Base-by-base conservation (phyloP, 2,113 vertebrate genomes). In the Archilochus colubris region DNA sequence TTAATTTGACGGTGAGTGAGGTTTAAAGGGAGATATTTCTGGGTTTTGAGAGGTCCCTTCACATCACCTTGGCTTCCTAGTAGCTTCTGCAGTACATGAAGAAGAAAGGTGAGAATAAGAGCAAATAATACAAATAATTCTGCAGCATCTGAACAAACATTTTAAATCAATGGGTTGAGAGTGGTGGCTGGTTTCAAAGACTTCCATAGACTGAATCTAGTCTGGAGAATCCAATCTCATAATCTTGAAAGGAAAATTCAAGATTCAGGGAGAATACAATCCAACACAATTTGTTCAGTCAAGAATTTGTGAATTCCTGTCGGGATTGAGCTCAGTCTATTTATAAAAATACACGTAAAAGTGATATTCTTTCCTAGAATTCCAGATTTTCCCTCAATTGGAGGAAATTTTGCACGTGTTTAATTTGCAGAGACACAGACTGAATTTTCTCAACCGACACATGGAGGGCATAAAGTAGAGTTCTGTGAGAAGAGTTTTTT, bases 221-320 rank as follows among this genome's bases (percentile, higher is more conserved):
- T 82, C 80, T 88, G 80, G 64, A 94, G 88, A 93, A 86, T 88
- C 64, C 33, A 88, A 12, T 74, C 62, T 78, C 51, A 36, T 70
- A 54, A 61, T 89, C 67, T 67, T 72, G 20, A 90, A 91, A 89
- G 57, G 48, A 89, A 81, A 91, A 95, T 61, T 81, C 31, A 86
- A 44, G 76, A 70, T 33, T 57, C 7, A 3, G 25, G 64, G 57
- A n/a, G 88, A 86, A 86, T 19, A 61, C 55, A 81, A 43, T 81
- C 66, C 64, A 68, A 46, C 27, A 36, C 0, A 1, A 58, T 90
- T 83, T 78, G 53, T 90, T 82, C 89, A 72, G n/a, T 83, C 61
- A 72, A 50, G 61, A 75, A 44, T 83, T 93, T 27, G 50, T 74
- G 80, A 93, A 88, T 94, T 93, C 48, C 44, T 92, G 76, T 94